phyloP scores from a whole-genome alignment of 2,888 invertebrate genomes.

The Entomobrya multifasciata region DNA sequence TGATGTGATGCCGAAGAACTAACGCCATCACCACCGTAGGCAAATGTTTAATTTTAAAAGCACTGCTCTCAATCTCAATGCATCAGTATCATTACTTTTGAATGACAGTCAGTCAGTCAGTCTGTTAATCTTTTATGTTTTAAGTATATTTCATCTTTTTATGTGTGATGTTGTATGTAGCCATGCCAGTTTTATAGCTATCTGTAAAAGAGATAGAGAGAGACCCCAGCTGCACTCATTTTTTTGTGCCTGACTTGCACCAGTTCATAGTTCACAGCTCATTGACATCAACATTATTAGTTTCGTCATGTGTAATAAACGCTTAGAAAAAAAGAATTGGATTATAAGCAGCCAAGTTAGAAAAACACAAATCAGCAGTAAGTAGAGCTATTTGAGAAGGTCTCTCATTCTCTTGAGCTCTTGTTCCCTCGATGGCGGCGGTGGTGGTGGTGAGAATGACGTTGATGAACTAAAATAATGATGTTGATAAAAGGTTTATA shows the following conservation, averaged over 20 bases:
- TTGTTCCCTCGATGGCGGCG: background rate
- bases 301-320: conserved; percentile 52
- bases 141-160: background rate
- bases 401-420: background rate
- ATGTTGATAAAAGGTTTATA: conserved; percentile 39
- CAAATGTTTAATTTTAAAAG: conserved; percentile 22
- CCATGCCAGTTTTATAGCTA: background rate
- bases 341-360: conserved; percentile 4
- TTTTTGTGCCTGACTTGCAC: conserved; percentile 31
- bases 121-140: conserved; percentile 28
- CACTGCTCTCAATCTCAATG: conserved; percentile 23
- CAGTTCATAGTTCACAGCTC: conserved; percentile 73
- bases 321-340: conserved; percentile 12
- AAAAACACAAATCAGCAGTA: conserved; percentile 18
- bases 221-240: conserved; percentile 56
- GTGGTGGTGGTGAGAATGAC: conserved; percentile 5
- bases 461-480: conserved; percentile 51
- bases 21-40: background rate
- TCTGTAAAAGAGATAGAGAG: background rate
- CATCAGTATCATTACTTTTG: conserved; percentile 12
- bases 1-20: background rate
- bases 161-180: background rate
- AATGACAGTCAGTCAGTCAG: conserved; percentile 37
- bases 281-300: conserved; percentile 63
- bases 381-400: conserved; percentile 21